These are phyloP conservation scores for Eumaeus atala DNA, from an alignment of 1,140 invertebrate species.

Conservation along the genomic window DNA sequence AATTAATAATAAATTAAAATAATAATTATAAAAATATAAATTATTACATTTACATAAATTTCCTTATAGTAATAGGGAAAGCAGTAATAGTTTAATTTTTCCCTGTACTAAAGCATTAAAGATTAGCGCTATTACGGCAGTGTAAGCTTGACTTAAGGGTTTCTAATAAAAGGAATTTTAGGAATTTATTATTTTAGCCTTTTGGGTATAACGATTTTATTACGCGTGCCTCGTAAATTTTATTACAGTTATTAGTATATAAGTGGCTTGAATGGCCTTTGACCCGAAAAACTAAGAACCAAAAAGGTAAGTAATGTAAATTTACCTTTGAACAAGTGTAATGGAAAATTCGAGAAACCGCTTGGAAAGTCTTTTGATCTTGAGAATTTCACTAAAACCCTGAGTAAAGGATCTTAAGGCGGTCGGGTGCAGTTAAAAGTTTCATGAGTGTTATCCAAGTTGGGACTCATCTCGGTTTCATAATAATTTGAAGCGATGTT, in stretches of 20 bases:
- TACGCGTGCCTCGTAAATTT: conserved; percentile 2
- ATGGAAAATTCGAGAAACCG: conserved; percentile 62
- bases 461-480: no score
- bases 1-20: no score
- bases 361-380: conserved; percentile 64
- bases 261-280: conserved; percentile 4
- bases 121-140: neutral
- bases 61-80: no score
- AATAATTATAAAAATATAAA: no score
- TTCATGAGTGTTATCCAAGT: no score
- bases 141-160: neutral
- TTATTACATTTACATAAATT: no score
- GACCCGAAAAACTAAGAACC: conserved; percentile 11
- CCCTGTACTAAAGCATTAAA: no score
- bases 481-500: no score
- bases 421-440: conserved; percentile 30
- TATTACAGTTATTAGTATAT: conserved; percentile 2
- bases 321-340: conserved; percentile 52
- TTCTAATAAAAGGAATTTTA: neutral
- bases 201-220: conserved; percentile 2
- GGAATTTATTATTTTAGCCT: neutral
- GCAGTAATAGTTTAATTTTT: no score
- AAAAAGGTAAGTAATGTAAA: conserved; percentile 41
- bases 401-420: conserved; percentile 40
- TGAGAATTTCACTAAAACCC: conserved; percentile 51